These are phyloP conservation scores for Nilaparvata lugens DNA, from an alignment of 1,140 invertebrate species.

Conservation along the genomic window DNA sequence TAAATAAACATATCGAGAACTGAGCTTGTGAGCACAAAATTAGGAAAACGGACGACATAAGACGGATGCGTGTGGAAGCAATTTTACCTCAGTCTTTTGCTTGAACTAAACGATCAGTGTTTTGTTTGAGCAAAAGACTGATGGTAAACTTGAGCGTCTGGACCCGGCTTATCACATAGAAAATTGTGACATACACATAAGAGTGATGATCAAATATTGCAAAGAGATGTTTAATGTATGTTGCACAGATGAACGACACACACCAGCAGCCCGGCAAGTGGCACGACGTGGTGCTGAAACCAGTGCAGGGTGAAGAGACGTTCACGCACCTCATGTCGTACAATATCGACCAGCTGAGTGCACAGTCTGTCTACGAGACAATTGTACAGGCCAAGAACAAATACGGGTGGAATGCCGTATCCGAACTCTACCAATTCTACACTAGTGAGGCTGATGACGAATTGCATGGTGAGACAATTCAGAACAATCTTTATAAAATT, in stretches of 20 bases:
- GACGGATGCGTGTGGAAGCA: no score
- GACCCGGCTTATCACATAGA: no score
- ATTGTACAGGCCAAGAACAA: constrained; percentile 32
- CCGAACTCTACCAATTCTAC: constrained; percentile 54
- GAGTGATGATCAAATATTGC: no score
- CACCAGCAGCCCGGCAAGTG: constrained; percentile 61
- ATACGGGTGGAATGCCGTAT: constrained; percentile 38
- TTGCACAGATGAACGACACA: constrained; percentile 54
- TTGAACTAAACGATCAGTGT: no score
- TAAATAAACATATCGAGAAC: no score
- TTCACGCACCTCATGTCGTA: constrained; percentile 42
- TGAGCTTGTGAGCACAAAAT: no score
- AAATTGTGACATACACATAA: no score
- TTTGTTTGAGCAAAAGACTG: no score
- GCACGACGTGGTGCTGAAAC: constrained; percentile 48
- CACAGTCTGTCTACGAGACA: constrained; percentile 32
- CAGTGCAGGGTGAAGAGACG: constrained; percentile 34
- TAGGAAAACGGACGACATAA: no score
- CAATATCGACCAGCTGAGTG: constrained; percentile 30
- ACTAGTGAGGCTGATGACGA: constrained; percentile 25
- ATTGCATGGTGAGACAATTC: not conserved
- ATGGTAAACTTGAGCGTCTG: no score
- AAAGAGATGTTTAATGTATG: no score
- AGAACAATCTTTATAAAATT: not conserved
- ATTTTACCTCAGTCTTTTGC: no score